phyloP scores from a whole-genome alignment of 2,888 invertebrate species.

The Mesochorus sp. region DNA sequence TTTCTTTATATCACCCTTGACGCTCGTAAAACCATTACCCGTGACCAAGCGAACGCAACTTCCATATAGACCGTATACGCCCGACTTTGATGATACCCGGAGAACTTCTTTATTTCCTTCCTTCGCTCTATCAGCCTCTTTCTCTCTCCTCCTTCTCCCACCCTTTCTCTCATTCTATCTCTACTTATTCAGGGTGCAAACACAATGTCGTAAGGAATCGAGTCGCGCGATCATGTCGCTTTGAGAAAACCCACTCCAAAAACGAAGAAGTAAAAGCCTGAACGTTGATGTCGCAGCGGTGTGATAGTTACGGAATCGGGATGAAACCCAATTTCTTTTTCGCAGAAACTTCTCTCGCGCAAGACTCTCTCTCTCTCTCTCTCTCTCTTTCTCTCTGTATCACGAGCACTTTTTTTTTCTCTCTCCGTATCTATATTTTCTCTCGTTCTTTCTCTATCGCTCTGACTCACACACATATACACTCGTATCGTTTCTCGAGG shows the following conservation, averaged over 20 bases:
- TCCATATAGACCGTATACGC: constrained; percentile 74
- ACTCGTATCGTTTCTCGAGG: constrained; percentile 19
- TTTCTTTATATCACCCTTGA: constrained; percentile 94
- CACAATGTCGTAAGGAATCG: constrained; percentile 36
- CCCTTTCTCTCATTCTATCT: constrained; percentile 9
- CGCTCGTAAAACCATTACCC: constrained; percentile 94
- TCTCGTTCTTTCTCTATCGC: background rate
- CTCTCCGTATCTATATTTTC: background rate
- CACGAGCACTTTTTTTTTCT: constrained; percentile 2
- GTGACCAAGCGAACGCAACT: constrained; percentile 87
- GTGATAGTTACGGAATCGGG: constrained; percentile 35
- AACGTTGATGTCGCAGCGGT: constrained; percentile 12
- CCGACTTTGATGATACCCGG: constrained; percentile 75
- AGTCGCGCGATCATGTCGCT: constrained; percentile 22
- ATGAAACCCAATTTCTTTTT: constrained; percentile 63
- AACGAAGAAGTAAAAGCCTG: constrained; percentile 27
- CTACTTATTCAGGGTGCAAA: constrained; percentile 34
- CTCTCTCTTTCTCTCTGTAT: constrained; percentile 16
- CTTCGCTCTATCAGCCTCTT: constrained; percentile 66
- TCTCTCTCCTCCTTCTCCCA: constrained; percentile 35
- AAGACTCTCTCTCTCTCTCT: background rate
- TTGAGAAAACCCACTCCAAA: constrained; percentile 40
- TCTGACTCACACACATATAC: too few species aligned
- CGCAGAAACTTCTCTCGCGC: constrained; percentile 28
- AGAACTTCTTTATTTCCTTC: constrained; percentile 70